Evolutionary conservation across 1,140 invertebrate genomes (phyloP).

Genomic region (Brachionus angularis): DNA sequence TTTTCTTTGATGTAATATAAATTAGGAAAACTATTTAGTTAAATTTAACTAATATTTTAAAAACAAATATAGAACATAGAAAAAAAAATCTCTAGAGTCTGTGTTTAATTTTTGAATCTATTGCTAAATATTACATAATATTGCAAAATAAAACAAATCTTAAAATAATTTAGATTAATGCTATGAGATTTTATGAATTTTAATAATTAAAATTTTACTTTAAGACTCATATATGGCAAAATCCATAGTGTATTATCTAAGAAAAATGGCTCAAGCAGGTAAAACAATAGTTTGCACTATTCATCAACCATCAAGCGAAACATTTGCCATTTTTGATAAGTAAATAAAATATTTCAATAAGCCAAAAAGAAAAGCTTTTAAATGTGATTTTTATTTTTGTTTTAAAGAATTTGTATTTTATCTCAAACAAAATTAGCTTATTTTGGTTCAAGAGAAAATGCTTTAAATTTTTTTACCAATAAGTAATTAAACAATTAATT

Average conservation of each 20-base stretch:
- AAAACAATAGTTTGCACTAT: constrained; percentile 90
- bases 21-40: too few relatives aligned
- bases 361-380: background rate
- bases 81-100: too few relatives aligned
- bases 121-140: too few relatives aligned
- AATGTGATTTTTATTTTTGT: background rate
- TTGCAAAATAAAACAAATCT: too few relatives aligned
- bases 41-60: too few relatives aligned
- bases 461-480: constrained; percentile 70
- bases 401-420: constrained; percentile 69
- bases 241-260: constrained; percentile 73
- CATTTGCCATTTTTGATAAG: constrained; percentile 81
- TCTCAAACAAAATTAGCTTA: constrained; percentile 86
- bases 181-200: too few relatives aligned
- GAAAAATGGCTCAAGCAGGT: constrained; percentile 68
- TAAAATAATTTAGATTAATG: too few relatives aligned
- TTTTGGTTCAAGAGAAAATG: constrained; percentile 73
- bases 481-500: constrained; percentile 3
- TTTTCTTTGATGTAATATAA: too few relatives aligned
- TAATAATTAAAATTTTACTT: too few relatives aligned
- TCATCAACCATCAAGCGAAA: constrained; percentile 89
- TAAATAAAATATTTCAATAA: constrained; percentile 1
- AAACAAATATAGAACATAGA: too few relatives aligned
- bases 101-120: too few relatives aligned
- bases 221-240: constrained; percentile 81